Evolutionary conservation across 2,888 invertebrate genomes (phyloP).

Genomic region (Diploptera punctata): DNA sequence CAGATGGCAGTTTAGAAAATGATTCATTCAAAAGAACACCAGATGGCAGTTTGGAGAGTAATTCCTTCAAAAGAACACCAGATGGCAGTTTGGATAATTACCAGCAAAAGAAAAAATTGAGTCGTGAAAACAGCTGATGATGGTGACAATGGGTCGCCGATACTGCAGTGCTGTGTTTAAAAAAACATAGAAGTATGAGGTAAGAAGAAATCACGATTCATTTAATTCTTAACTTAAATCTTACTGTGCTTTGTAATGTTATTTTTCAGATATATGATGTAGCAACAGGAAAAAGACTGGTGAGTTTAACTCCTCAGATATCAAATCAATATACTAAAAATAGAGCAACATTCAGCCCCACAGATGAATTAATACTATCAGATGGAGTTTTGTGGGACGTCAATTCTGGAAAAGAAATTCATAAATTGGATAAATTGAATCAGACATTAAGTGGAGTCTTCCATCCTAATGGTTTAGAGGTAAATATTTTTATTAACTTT

Average conservation of each 20-base stretch:
- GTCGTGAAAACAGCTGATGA: not conserved
- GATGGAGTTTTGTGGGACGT: slow-evolving; percentile 98
- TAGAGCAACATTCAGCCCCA: slow-evolving; percentile 91
- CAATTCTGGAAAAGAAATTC: slow-evolving; percentile 83
- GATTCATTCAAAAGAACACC: too few relatives aligned
- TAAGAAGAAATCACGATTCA: too few relatives aligned
- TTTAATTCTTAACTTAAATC: too few relatives aligned
- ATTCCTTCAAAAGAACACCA: too few relatives aligned
- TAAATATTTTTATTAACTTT: too few relatives aligned
- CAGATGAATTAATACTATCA: slow-evolving; percentile 92
- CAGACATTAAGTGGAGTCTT: slow-evolving; percentile 94
- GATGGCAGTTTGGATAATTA: too few relatives aligned
- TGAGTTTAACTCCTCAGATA: slow-evolving; percentile 77
- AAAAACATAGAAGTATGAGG: too few relatives aligned
- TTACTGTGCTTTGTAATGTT: too few relatives aligned
- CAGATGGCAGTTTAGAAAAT: too few relatives aligned
- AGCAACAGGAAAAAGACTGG: slow-evolving; percentile 74
- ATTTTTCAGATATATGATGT: slow-evolving; percentile 83
- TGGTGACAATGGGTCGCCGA: too few relatives aligned
- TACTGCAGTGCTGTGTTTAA: too few relatives aligned
- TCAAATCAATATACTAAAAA: slow-evolving; percentile 95
- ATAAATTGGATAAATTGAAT: slow-evolving; percentile 98
- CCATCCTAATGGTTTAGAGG: slow-evolving; percentile 94
- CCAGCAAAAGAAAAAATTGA: not conserved
- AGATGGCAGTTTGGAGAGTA: too few relatives aligned